phyloP scores from a whole-genome alignment of 2,113 vertebrate species.

The Hyperoodon ampullatus region DNA sequence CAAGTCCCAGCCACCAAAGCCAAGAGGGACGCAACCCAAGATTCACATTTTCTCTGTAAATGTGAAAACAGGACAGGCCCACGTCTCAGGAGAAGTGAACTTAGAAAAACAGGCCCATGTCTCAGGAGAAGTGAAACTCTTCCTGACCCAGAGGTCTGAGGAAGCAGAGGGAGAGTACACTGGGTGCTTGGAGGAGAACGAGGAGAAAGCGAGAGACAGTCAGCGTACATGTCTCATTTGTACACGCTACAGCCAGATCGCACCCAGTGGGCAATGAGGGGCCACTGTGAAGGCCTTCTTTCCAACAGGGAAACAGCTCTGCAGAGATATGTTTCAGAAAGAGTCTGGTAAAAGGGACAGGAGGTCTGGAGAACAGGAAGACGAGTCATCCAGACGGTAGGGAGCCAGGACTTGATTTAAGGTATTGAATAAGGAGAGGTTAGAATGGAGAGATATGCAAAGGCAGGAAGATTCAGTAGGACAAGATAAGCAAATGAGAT shows the following conservation, averaged over 20 bases:
- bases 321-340: background rate
- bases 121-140: background rate
- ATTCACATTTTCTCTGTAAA: background rate
- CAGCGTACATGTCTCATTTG: accelerated
- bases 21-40: background rate
- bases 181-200: background rate
- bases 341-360: background rate
- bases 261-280: background rate
- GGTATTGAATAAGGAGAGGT: background rate
- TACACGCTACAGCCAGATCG: background rate
- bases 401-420: background rate
- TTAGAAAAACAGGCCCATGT: background rate
- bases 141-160: background rate
- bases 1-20: background rate
- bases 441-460: background rate
- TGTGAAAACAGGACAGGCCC: no score
- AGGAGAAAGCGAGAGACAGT: background rate
- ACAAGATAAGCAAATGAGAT: background rate
- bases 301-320: background rate
- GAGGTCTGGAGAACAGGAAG: background rate
- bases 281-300: background rate
- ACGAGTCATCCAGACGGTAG: background rate
- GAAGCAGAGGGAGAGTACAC: background rate
- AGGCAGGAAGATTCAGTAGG: background rate
- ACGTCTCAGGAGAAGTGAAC: no score